Percentiles rank a stretch among this genome's conserved stretches.
Evolutionary conservation across 2,113 vertebrate genomes (phyloP).

Genomic region (Ailuropoda melanoleuca): DNA sequence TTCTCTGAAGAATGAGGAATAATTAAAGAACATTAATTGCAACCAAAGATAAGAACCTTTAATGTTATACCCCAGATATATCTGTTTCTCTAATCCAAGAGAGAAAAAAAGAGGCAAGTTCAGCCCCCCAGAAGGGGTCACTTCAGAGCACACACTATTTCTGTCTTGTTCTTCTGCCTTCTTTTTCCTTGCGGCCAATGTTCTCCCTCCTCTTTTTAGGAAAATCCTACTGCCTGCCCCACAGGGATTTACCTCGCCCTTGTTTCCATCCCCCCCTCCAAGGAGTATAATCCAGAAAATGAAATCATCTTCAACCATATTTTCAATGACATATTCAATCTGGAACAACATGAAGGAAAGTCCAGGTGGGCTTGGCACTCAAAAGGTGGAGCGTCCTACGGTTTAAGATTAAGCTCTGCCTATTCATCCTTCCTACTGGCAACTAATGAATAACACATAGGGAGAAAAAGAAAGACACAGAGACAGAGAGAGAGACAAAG

Average conservation of each 20-base stretch:
- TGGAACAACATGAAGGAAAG: neutral
- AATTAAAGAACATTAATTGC: slow-evolving; percentile 45
- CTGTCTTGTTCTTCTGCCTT: neutral
- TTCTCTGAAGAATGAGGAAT: neutral
- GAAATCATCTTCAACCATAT: neutral
- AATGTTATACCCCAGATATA: neutral
- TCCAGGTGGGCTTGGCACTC: neutral
- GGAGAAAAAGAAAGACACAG: neutral
- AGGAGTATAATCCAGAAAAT: neutral
- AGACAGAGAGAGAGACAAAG: neutral
- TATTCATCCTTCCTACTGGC: neutral
- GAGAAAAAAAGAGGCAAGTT: neutral
- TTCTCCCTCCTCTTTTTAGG: neutral
- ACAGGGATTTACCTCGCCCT: neutral
- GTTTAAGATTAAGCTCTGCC: neutral
- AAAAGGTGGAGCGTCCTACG: neutral
- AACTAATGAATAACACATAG: neutral
- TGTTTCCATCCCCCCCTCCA: neutral
- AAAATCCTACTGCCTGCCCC: neutral
- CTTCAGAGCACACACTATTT: neutral
- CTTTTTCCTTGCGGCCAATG: neutral
- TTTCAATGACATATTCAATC: neutral
- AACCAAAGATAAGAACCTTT: neutral
- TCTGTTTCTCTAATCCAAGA: neutral
- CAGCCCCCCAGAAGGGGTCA: neutral